Percentiles rank a stretch among this genome's conserved stretches.
Evolutionary conservation across 2,797 vertebrate genomes (phyloP).

Genomic region (Argentina silus): DNA sequence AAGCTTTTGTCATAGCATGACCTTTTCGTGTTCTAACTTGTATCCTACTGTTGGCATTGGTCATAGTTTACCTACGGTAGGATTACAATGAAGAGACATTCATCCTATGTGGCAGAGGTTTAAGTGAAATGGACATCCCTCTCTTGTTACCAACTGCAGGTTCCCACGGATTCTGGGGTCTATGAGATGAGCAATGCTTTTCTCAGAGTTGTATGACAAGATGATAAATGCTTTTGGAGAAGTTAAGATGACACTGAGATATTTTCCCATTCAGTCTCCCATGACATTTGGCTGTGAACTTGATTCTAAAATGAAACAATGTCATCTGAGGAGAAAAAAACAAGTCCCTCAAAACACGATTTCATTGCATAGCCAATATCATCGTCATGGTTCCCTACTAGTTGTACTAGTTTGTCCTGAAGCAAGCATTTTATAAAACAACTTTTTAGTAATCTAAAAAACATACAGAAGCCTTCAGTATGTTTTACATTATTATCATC

Average conservation of each 20-base stretch:
- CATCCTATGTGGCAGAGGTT: slow-evolving; percentile 51
- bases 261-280: slow-evolving; percentile 72
- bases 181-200: slow-evolving; percentile 46
- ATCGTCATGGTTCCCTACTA: background rate
- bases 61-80: slow-evolving; percentile 42
- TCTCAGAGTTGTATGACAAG: slow-evolving; percentile 43
- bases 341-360: slow-evolving; percentile 4
- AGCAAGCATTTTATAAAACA: background rate
- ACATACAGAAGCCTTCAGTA: no score
- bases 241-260: slow-evolving; percentile 54
- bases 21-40: slow-evolving; percentile 63
- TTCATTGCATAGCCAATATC: background rate
- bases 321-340: slow-evolving; percentile 36
- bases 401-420: background rate
- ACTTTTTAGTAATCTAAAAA: no score
- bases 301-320: slow-evolving; percentile 43
- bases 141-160: slow-evolving; percentile 67
- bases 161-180: slow-evolving; percentile 64
- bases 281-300: slow-evolving; percentile 62
- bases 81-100: slow-evolving; percentile 44
- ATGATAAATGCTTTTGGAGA: slow-evolving; percentile 47
- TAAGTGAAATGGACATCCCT: slow-evolving; percentile 50
- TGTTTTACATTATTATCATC: background rate
- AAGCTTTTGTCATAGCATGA: slow-evolving; percentile 5
- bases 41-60: slow-evolving; percentile 32